These are phyloP conservation scores for Verasper variegatus DNA, from an alignment of 2,113 vertebrate genomes.

Conservation along the genomic window DNA sequence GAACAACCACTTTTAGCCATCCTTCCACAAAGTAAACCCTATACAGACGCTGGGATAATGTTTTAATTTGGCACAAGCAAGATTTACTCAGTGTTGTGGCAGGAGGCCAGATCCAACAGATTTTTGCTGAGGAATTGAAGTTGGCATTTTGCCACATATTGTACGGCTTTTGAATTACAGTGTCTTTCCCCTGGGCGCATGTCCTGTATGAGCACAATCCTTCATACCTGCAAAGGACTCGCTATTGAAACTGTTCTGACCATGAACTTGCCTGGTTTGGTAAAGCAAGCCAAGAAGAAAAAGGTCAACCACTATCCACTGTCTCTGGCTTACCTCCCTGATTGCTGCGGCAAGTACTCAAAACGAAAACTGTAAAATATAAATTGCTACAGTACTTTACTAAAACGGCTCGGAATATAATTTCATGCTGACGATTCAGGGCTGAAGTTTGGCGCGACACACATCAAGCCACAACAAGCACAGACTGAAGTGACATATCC, in stretches of 20 bases:
- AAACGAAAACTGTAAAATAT: conserved; percentile 27
- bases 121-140: conserved; percentile 57
- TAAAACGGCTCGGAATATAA: conserved; percentile 5
- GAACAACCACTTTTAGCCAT: conserved; percentile 40
- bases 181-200: conserved; percentile 33
- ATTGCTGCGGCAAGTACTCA: not conserved
- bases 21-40: conserved; percentile 50
- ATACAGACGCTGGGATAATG: conserved; percentile 49
- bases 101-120: conserved; percentile 46
- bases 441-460: conserved; percentile 20
- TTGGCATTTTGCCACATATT: conserved; percentile 53
- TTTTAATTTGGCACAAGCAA: conserved; percentile 48
- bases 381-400: conserved; percentile 16
- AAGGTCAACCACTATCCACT: not conserved
- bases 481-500: conserved; percentile 53
- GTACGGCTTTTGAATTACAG: conserved; percentile 30
- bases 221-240: conserved; percentile 57
- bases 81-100: conserved; percentile 61
- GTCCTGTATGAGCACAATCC: conserved; percentile 27
- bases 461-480: conserved; percentile 20
- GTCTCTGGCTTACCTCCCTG: not conserved
- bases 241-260: conserved; percentile 24
- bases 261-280: conserved; percentile 18
- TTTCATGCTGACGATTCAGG: conserved; percentile 42
- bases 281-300: not conserved